Evolutionary conservation across 2,888 invertebrate species (phyloP).

Genomic region (Macrophya alboannulata): DNA sequence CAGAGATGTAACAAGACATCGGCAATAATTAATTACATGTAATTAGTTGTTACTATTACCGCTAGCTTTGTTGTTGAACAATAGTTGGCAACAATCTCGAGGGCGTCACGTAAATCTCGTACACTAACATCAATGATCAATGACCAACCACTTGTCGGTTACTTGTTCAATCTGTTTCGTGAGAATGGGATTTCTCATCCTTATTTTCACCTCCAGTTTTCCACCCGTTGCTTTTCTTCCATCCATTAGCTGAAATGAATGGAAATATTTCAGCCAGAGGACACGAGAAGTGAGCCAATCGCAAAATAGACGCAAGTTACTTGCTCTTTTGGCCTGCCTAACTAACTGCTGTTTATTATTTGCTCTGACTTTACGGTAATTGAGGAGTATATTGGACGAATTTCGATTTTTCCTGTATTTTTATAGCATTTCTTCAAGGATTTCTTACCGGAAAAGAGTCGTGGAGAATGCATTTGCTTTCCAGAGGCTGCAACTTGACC

Average conservation of each 20-base stretch:
- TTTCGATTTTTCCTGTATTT: not conserved
- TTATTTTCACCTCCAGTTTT: conserved; percentile 93
- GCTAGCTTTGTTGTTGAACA: not conserved
- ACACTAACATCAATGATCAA: conserved; percentile 84
- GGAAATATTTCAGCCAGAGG: conserved; percentile 42
- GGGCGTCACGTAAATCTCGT: not conserved
- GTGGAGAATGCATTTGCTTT: conserved; percentile 93
- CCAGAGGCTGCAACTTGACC: conserved; percentile 94
- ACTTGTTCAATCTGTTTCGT: conserved; percentile 94
- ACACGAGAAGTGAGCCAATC: not conserved
- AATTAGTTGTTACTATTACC: not conserved
- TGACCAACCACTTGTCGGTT: conserved; percentile 95
- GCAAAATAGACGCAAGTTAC: not conserved
- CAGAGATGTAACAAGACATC: not conserved
- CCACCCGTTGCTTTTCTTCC: conserved; percentile 94
- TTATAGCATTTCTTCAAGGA: not conserved
- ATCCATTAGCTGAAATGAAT: conserved; percentile 89
- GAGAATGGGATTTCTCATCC: conserved; percentile 93
- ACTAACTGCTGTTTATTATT: not conserved
- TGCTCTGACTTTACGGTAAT: not conserved
- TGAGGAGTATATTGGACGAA: not conserved
- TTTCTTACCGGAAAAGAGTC: conserved; percentile 94
- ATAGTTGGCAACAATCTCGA: conserved; percentile 18
- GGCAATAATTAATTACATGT: conserved; percentile 16
- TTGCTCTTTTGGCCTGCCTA: conserved; percentile 1